Evolutionary conservation across 2,888 invertebrate species (phyloP).

Genomic region (Lasioglossum malachurum): DNA sequence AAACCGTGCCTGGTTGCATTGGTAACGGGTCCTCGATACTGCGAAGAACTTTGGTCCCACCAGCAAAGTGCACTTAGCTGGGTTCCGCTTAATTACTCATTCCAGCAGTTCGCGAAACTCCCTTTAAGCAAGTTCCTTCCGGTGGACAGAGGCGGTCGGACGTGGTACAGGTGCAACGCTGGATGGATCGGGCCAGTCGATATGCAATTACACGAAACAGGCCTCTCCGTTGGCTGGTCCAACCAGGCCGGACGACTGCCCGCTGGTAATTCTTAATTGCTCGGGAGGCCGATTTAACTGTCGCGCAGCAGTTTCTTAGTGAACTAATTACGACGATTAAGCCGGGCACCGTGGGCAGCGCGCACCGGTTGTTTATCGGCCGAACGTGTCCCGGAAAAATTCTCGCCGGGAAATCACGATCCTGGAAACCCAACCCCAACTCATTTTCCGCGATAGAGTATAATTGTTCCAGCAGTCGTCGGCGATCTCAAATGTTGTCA

Average conservation of each 20-base stretch:
- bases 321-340: conserved; percentile 45
- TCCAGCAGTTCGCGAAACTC: conserved; percentile 72
- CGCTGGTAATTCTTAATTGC: conserved; percentile 36
- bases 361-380: background rate
- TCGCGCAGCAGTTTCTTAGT: conserved; percentile 1
- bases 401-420: background rate
- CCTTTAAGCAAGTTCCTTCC: conserved; percentile 66
- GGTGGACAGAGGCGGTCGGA: conserved; percentile 25
- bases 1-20: conserved; percentile 37
- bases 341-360: background rate
- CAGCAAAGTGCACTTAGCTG: conserved; percentile 63
- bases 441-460: background rate
- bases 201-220: conserved; percentile 75
- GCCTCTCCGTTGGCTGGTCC: conserved; percentile 46
- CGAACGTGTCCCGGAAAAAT: background rate
- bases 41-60: conserved; percentile 58
- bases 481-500: background rate
- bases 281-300: conserved; percentile 24
- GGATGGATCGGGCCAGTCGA: conserved; percentile 64
- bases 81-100: conserved; percentile 76
- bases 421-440: background rate
- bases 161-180: conserved; percentile 18
- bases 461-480: background rate
- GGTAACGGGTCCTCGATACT: conserved; percentile 49
- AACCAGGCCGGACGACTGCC: conserved; percentile 5